Percentiles rank a stretch among this genome's conserved stretches.
These are phyloP conservation scores for Melanotaenia duboulayi DNA, from an alignment of 2,113 vertebrate species.

Conservation along the genomic window DNA sequence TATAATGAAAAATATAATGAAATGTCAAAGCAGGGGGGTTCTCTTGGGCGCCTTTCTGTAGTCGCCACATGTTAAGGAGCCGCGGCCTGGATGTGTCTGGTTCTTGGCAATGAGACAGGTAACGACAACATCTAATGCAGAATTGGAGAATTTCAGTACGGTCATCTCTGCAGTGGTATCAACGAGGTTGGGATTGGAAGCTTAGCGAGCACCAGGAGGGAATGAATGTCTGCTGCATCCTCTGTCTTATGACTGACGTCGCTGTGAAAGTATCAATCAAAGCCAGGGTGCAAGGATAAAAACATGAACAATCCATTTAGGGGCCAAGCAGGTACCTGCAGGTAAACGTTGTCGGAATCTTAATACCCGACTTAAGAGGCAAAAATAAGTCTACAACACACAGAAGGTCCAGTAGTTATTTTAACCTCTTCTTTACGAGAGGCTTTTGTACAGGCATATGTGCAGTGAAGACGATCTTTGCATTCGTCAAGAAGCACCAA, in stretches of 20 bases:
- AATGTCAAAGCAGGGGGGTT: slow-evolving; percentile 79
- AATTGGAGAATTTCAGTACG: slow-evolving; percentile 43
- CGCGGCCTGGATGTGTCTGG: slow-evolving; percentile 40
- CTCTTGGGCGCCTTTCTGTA: slow-evolving; percentile 53
- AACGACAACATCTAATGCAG: slow-evolving; percentile 71
- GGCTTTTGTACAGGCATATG: too few relatives aligned
- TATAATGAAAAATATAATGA: slow-evolving; percentile 85
- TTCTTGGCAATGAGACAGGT: slow-evolving; percentile 52
- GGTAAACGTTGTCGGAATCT: slow-evolving; percentile 53
- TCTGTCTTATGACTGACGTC: slow-evolving; percentile 64
- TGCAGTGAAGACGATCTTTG: too few relatives aligned
- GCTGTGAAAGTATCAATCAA: slow-evolving; percentile 69
- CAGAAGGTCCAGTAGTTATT: slow-evolving; percentile 30
- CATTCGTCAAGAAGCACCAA: too few relatives aligned
- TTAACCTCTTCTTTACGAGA: background rate
- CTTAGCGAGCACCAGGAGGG: slow-evolving; percentile 58
- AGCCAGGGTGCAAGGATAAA: slow-evolving; percentile 50
- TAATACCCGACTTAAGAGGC: slow-evolving; percentile 53
- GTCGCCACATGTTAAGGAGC: slow-evolving; percentile 60
- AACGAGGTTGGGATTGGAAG: slow-evolving; percentile 64
- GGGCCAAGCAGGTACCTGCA: slow-evolving; percentile 31
- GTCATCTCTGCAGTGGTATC: slow-evolving; percentile 62
- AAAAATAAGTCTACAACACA: slow-evolving; percentile 33
- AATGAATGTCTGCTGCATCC: slow-evolving; percentile 48
- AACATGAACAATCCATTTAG: slow-evolving; percentile 52